These are phyloP conservation scores for Euplagia quadripunctaria DNA, from an alignment of 2,888 invertebrate species.

Conservation along the genomic window DNA sequence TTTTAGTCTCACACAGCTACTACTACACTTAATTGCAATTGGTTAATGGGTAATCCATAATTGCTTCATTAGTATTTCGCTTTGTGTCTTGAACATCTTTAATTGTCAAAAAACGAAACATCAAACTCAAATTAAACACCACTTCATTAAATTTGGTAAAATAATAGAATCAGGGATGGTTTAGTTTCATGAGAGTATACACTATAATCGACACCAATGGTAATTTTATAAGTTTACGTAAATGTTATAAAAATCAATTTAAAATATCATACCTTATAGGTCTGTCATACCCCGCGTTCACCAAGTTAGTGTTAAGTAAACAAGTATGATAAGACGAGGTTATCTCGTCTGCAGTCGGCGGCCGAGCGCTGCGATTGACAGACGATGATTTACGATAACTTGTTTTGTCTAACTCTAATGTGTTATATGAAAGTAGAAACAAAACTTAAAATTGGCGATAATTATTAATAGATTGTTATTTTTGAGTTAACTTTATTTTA, in stretches of 20 bases:
- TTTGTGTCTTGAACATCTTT: too few relatives aligned
- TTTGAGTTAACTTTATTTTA: neutral
- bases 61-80: too few relatives aligned
- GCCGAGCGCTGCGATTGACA: constrained; percentile 58
- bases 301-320: constrained; percentile 70
- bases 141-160: too few relatives aligned
- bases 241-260: neutral
- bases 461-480: neutral
- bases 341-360: constrained; percentile 73
- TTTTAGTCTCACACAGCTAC: too few relatives aligned
- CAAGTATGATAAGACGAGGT: constrained; percentile 78
- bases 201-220: too few relatives aligned
- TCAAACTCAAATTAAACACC: too few relatives aligned
- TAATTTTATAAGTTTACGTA: too few relatives aligned
- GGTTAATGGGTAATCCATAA: too few relatives aligned
- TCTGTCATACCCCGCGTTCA: constrained; percentile 40
- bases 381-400: constrained; percentile 21
- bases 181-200: too few relatives aligned
- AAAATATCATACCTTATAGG: constrained; percentile 19
- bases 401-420: neutral
- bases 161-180: too few relatives aligned
- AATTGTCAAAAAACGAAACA: too few relatives aligned
- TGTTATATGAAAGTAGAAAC: neutral
- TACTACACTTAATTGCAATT: too few relatives aligned
- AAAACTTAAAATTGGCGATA: neutral